These are phyloP conservation scores for Pristionchus japonicus DNA, from an alignment of 2,888 invertebrate genomes.

Conservation along the genomic window DNA sequence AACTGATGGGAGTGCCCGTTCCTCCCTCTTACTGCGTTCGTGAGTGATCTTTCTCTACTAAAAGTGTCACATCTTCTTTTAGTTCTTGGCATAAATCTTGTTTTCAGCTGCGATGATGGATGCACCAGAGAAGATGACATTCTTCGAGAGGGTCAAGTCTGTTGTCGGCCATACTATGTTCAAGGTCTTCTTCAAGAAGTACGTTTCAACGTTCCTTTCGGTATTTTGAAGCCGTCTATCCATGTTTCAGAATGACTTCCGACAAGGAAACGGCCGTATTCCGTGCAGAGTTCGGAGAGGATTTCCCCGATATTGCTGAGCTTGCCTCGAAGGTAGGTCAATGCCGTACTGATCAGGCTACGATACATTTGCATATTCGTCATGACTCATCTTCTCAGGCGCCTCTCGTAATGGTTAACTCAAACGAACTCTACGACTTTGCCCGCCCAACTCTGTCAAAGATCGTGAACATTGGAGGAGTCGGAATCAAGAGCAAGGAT, in stretches of 20 bases:
- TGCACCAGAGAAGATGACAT: slow-evolving; percentile 60
- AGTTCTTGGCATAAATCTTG: too few species aligned
- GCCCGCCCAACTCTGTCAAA: slow-evolving; percentile 65
- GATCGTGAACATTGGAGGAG: slow-evolving; percentile 64
- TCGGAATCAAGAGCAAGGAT: slow-evolving; percentile 63
- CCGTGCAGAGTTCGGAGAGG: slow-evolving; percentile 58
- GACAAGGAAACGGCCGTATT: slow-evolving; percentile 58
- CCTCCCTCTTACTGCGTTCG: slow-evolving; percentile 64
- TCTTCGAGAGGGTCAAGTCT: slow-evolving; percentile 60
- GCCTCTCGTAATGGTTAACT: slow-evolving; percentile 59
- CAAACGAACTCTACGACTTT: slow-evolving; percentile 63
- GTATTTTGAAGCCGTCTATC: neutral
- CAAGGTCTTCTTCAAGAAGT: slow-evolving; percentile 43
- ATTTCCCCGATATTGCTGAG: slow-evolving; percentile 63
- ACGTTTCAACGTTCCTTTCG: neutral
- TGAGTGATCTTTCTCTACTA: slow-evolving; percentile 45
- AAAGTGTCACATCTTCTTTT: too few species aligned
- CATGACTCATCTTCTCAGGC: neutral
- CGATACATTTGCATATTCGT: neutral
- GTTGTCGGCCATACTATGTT: slow-evolving; percentile 61
- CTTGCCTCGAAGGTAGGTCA: slow-evolving; percentile 31
- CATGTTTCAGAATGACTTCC: slow-evolving; percentile 51
- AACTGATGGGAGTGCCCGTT: slow-evolving; percentile 60
- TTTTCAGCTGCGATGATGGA: slow-evolving; percentile 62
- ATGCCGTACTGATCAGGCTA: neutral